Conservation (phyloP, 2,113 vertebrate species). For the Rhegmatorhina hoffmannsi region DNA sequence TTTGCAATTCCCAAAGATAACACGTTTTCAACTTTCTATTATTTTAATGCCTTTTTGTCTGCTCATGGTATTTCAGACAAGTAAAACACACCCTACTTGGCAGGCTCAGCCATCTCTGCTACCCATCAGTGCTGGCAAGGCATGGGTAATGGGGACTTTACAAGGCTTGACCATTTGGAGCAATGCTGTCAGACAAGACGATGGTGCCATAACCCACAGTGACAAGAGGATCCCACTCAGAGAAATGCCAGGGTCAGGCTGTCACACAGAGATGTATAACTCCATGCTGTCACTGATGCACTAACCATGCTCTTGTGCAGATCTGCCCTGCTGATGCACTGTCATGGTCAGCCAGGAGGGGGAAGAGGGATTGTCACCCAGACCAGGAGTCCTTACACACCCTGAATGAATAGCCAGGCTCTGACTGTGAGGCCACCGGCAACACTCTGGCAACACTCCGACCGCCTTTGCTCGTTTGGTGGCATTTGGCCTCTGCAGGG, state of each 20-base stretch:
- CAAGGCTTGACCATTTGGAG: neutral
- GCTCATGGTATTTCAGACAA: constrained; percentile 5
- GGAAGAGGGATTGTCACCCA: neutral
- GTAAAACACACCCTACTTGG: constrained; percentile 20
- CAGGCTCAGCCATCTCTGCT: neutral
- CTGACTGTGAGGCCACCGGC: neutral
- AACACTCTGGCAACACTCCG: rapidly evolving
- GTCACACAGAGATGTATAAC: neutral
- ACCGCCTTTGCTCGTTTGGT: neutral
- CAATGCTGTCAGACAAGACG: neutral
- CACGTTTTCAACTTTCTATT: neutral
- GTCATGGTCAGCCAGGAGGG: neutral
- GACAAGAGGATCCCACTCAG: neutral
- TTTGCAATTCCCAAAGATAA: constrained; percentile 14
- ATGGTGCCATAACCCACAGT: neutral
- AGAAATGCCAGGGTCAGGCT: neutral
- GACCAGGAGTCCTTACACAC: neutral
- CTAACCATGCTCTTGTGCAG: neutral
- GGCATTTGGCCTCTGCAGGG: neutral
- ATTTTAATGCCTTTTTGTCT: constrained; percentile 43
- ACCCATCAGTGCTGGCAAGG: neutral
- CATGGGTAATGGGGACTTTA: neutral
- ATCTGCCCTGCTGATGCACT: neutral
- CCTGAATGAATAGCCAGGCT: neutral
- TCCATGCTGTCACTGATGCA: rapidly evolving